Percentiles rank a stretch among this genome's conserved stretches.
Evolutionary conservation across 2,113 vertebrate genomes (phyloP).

Genomic region (Procavia capensis): DNA sequence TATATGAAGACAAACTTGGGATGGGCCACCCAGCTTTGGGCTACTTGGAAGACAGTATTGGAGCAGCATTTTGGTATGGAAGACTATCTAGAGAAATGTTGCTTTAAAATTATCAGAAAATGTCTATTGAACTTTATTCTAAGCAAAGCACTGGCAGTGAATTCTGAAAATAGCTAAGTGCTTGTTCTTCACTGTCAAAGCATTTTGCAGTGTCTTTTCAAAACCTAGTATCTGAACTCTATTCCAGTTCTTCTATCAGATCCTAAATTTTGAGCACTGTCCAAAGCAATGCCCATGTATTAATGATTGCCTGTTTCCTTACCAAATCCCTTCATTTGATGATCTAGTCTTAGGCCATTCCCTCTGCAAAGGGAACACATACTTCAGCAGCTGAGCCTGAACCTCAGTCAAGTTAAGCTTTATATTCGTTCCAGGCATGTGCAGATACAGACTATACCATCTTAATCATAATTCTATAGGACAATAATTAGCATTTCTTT

Average conservation of each 20-base stretch:
- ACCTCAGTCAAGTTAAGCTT: not conserved
- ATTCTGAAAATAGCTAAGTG: not conserved
- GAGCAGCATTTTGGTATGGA: not conserved
- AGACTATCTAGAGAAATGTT: not conserved
- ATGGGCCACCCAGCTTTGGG: fast-evolving
- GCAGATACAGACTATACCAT: conserved; percentile 1
- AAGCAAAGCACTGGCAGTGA: not conserved
- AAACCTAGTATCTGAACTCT: not conserved
- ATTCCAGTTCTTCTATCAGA: not conserved
- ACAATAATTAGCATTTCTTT: conserved; percentile 64
- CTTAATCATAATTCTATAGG: conserved; percentile 36
- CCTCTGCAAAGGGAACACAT: not conserved
- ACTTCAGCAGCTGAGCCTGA: not conserved
- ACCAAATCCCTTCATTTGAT: not conserved
- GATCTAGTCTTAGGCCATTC: not conserved
- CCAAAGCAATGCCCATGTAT: not conserved
- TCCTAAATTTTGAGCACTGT: not conserved
- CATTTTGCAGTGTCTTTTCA: not conserved
- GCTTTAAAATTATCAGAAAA: not conserved
- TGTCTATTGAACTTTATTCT: not conserved
- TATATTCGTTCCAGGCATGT: not conserved
- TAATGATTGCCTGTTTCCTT: not conserved
- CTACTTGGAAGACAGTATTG: not conserved
- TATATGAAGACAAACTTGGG: not conserved
- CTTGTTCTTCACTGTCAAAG: not conserved